These are phyloP conservation scores for Nannoperca obscura DNA, from an alignment of 2,797 vertebrate species.

Conservation along the genomic window DNA sequence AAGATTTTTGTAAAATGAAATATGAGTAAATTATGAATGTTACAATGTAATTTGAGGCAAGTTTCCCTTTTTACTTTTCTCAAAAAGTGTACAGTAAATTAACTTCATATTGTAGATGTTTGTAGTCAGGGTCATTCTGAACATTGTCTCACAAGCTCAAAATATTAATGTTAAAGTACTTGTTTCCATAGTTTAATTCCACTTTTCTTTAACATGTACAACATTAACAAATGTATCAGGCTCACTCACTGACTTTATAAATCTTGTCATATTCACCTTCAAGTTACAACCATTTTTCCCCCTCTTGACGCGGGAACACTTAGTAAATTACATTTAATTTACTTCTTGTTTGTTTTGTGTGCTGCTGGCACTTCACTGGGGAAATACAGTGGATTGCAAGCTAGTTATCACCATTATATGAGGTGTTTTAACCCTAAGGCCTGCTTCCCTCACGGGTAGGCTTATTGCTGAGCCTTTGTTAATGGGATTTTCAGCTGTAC, in stretches of 20 bases:
- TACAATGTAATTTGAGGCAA: too few species aligned
- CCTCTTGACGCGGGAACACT: conserved; percentile 10
- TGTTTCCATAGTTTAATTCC: neutral
- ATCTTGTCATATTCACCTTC: conserved; percentile 10
- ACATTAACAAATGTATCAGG: neutral
- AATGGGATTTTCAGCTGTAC: conserved; percentile 33
- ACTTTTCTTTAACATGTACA: neutral
- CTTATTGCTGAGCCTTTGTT: conserved; percentile 42
- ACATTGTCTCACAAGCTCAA: too few species aligned
- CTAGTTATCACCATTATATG: conserved; percentile 39
- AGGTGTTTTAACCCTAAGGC: conserved; percentile 35
- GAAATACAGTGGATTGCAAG: conserved; percentile 9
- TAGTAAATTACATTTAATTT: conserved; percentile 26
- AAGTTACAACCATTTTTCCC: neutral
- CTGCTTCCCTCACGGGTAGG: neutral
- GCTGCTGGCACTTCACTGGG: conserved; percentile 24
- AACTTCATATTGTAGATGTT: too few species aligned
- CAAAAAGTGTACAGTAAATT: too few species aligned
- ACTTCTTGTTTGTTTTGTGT: conserved; percentile 31
- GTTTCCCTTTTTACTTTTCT: too few species aligned
- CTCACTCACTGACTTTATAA: neutral
- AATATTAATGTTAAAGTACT: too few species aligned
- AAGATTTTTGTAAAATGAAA: too few species aligned
- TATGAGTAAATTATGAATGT: too few species aligned
- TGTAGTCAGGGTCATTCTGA: too few species aligned